Evolutionary conservation across 2,113 vertebrate species (phyloP).

Genomic region (Zosterops hypoxanthus): DNA sequence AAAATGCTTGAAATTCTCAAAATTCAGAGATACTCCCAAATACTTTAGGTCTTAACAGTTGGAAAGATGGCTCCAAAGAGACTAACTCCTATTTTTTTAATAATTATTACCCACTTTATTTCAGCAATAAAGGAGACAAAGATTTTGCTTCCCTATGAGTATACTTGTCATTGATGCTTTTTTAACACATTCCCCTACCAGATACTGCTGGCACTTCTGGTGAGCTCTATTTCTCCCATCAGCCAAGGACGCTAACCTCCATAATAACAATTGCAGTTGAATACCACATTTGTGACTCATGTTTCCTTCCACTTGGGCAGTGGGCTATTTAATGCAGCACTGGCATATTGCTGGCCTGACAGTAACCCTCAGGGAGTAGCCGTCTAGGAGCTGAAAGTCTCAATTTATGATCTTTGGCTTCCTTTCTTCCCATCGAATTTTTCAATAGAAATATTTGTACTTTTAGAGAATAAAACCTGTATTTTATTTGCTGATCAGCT

Average conservation of each 20-base stretch:
- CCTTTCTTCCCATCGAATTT: background rate
- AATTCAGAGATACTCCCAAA: background rate
- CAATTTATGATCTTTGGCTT: background rate
- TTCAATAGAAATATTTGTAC: background rate
- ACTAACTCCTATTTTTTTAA: background rate
- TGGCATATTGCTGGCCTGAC: background rate
- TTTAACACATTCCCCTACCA: background rate
- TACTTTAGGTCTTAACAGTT: background rate
- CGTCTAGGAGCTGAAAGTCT: background rate
- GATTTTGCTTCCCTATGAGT: background rate
- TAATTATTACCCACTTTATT: background rate
- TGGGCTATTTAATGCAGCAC: background rate
- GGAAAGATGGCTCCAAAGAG: background rate
- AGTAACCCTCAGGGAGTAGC: background rate
- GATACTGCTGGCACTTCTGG: background rate
- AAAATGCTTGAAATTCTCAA: background rate
- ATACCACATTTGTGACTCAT: background rate
- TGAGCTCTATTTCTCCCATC: background rate
- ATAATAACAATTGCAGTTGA: background rate
- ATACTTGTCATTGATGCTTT: background rate
- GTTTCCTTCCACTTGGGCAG: background rate
- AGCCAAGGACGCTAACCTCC: background rate
- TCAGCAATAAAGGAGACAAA: background rate
- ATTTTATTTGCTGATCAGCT: background rate
- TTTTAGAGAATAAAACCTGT: background rate